Conservation (phyloP, 2,113 vertebrate species). For the Chrysemys picta region DNA sequence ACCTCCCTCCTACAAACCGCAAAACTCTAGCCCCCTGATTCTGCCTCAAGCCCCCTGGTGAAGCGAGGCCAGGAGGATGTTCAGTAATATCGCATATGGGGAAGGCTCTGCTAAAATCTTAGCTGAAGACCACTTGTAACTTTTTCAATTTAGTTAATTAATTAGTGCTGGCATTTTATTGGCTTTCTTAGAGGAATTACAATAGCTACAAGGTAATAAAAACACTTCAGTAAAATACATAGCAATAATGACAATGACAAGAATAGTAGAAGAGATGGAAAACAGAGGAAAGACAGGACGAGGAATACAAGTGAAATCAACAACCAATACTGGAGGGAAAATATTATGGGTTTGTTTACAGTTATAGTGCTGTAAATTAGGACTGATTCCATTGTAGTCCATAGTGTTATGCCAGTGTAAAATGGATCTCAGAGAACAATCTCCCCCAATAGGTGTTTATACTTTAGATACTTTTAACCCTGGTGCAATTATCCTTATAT, state of each 20-base stretch:
- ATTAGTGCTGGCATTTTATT: background rate
- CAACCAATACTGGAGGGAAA: background rate
- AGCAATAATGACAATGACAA: background rate
- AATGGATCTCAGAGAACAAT: fast-evolving
- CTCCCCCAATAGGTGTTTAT: background rate
- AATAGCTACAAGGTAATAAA: background rate
- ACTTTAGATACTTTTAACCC: background rate
- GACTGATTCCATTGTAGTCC: background rate
- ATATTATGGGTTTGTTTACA: background rate
- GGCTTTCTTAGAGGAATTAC: background rate
- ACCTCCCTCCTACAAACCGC: background rate
- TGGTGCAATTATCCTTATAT: background rate
- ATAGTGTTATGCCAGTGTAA: background rate
- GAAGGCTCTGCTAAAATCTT: background rate
- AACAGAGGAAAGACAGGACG: background rate
- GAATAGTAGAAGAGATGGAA: background rate
- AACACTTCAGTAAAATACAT: background rate
- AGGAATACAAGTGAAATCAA: background rate
- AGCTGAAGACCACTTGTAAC: background rate
- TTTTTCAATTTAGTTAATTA: background rate
- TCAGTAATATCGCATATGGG: fast-evolving
- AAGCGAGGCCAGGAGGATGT: background rate
- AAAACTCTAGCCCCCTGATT: background rate
- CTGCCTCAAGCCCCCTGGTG: background rate
- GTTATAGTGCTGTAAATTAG: background rate